Evolutionary conservation across 2,888 invertebrate species (phyloP).

Genomic region (Chrysina gloriosa): DNA sequence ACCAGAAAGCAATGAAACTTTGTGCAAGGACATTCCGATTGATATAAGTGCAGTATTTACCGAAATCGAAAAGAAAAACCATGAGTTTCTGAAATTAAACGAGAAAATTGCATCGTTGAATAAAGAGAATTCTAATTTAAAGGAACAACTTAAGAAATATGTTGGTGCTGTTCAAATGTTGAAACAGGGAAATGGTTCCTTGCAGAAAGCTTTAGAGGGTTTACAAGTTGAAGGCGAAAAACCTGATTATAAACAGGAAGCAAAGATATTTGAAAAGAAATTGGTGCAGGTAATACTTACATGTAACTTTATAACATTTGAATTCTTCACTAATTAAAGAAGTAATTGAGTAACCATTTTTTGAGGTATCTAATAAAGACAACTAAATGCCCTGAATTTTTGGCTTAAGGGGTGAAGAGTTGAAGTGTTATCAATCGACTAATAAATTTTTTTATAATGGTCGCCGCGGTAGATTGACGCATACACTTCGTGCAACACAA

Average conservation of each 20-base stretch:
- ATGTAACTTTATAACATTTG: background rate
- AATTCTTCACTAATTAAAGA: too few species aligned
- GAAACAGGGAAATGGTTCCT: constrained; percentile 66
- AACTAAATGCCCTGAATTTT: too few species aligned
- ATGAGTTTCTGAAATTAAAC: constrained; percentile 58
- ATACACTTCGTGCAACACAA: too few species aligned
- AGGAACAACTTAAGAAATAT: constrained; percentile 87
- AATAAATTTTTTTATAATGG: too few species aligned
- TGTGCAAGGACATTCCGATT: constrained; percentile 58
- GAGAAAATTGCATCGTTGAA: constrained; percentile 58
- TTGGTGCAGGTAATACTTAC: constrained; percentile 75
- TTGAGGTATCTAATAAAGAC: too few species aligned
- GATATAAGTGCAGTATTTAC: constrained; percentile 62
- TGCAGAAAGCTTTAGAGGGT: constrained; percentile 58
- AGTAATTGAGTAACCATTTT: too few species aligned
- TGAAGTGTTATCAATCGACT: too few species aligned
- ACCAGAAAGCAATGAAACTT: constrained; percentile 57
- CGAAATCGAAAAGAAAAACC: constrained; percentile 61
- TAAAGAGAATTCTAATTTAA: constrained; percentile 84
- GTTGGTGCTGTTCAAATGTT: constrained; percentile 90
- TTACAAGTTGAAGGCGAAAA: constrained; percentile 59
- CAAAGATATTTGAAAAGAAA: constrained; percentile 85
- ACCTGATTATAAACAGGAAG: constrained; percentile 74
- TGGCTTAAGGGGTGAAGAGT: too few species aligned
- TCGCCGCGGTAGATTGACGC: too few species aligned